These are phyloP conservation scores for Melolontha melolontha DNA, from an alignment of 2,888 invertebrate genomes.

Conservation along the genomic window DNA sequence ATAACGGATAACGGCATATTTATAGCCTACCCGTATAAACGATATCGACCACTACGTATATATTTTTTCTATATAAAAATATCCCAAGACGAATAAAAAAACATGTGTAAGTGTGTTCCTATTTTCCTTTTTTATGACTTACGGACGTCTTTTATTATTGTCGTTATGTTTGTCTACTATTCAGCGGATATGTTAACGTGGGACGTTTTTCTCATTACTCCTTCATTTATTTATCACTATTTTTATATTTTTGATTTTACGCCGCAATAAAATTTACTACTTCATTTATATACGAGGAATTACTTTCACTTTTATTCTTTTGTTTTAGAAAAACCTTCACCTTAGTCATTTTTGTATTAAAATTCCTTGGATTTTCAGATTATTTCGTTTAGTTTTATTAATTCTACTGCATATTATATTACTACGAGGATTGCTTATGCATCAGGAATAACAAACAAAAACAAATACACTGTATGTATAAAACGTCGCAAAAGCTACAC, in stretches of 20 bases:
- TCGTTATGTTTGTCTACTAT: conserved; percentile 31
- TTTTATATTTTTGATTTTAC: conserved; percentile 37
- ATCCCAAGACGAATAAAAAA: conserved; percentile 36
- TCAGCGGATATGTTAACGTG: conserved; percentile 33
- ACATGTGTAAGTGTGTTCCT: conserved; percentile 27
- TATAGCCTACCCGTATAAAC: conserved; percentile 18
- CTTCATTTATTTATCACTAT: conserved; percentile 35
- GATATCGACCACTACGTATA: conserved; percentile 29
- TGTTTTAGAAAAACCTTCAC: background rate
- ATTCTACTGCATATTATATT: no score
- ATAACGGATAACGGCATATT: conserved; percentile 5
- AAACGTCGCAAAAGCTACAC: no score
- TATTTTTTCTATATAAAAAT: conserved; percentile 34
- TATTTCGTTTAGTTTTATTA: no score
- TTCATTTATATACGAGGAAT: conserved; percentile 21
- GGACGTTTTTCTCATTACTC: conserved; percentile 26
- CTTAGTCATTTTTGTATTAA: no score
- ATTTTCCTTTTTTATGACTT: conserved; percentile 35
- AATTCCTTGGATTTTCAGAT: no score
- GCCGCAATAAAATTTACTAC: conserved; percentile 29
- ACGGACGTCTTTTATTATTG: conserved; percentile 36
- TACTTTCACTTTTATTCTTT: conserved; percentile 20
- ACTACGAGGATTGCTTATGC: no score
- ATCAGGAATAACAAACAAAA: no score
- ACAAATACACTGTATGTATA: no score